phyloP scores from a whole-genome alignment of 1,140 invertebrate genomes.

The Euschistus heros region DNA sequence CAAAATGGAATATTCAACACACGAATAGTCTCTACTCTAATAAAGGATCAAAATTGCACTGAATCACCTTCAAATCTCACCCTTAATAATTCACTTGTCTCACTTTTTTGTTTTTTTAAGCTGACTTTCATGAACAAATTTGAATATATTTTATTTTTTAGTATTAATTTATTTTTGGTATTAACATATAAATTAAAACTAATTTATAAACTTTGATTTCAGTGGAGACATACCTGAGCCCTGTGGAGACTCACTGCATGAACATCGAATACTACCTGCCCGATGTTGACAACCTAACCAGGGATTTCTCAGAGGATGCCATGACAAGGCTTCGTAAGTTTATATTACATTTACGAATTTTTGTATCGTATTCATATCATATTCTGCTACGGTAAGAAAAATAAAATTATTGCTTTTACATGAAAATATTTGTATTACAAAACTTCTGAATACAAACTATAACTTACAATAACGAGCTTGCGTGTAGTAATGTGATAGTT shows the following conservation, averaged over 20 bases:
- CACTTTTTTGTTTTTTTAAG: not conserved
- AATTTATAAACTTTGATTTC: conserved; percentile 37
- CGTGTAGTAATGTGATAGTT: too few relatives aligned
- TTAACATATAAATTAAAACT: too few relatives aligned
- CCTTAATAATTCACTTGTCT: not conserved
- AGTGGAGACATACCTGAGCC: conserved; percentile 84
- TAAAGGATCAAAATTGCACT: too few relatives aligned
- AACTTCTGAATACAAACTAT: too few relatives aligned
- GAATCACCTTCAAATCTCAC: too few relatives aligned
- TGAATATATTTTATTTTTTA: not conserved
- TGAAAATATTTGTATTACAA: too few relatives aligned
- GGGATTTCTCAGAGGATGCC: conserved; percentile 66
- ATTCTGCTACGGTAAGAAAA: too few relatives aligned
- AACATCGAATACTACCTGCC: conserved; percentile 90
- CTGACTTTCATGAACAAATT: not conserved
- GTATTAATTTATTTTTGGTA: not conserved
- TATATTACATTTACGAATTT: not conserved
- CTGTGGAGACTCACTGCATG: conserved; percentile 87
- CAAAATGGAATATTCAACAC: too few relatives aligned
- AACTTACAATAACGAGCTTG: too few relatives aligned
- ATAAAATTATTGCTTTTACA: too few relatives aligned
- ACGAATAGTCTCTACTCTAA: too few relatives aligned
- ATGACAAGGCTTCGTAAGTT: conserved; percentile 73
- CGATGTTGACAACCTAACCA: conserved; percentile 69
- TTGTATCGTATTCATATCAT: too few relatives aligned